Percentiles rank a stretch among this genome's conserved stretches.
Evolutionary conservation across 2,888 invertebrate genomes (phyloP).

Genomic region (Drosophila pseudotalamancana): DNA sequence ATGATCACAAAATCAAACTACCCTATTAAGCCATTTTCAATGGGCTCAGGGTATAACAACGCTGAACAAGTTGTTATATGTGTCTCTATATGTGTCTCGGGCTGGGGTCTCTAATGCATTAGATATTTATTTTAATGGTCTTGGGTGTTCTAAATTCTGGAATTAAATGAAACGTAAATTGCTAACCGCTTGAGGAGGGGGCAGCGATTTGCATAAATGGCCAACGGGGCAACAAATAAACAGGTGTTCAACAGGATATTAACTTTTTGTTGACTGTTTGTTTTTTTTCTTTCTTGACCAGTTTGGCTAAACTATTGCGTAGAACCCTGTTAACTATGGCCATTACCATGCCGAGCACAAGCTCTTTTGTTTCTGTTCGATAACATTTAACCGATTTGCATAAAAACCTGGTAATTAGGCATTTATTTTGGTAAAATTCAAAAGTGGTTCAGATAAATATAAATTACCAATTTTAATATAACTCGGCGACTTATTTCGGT

Average conservation of each 20-base stretch:
- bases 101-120: conserved; percentile 41
- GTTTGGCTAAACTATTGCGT: conserved; percentile 63
- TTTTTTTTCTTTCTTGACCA: conserved; percentile 1
- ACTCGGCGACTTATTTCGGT: conserved; percentile 10
- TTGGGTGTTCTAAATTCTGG: conserved; percentile 69
- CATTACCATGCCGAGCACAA: conserved; percentile 59
- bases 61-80: conserved; percentile 48
- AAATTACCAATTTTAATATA: conserved; percentile 8
- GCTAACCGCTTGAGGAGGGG: conserved; percentile 38
- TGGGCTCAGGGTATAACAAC: no score
- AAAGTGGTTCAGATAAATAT: conserved; percentile 19
- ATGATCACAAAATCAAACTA: no score
- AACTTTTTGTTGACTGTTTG: conserved; percentile 35
- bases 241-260: conserved; percentile 77
- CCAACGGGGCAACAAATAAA: conserved; percentile 48
- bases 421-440: conserved; percentile 36
- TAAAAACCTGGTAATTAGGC: conserved; percentile 53
- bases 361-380: conserved; percentile 10
- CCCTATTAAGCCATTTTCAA: no score
- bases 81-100: conserved; percentile 18
- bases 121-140: conserved; percentile 63
- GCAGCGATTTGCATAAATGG: conserved; percentile 60
- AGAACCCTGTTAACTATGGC: conserved; percentile 29
- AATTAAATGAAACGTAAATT: conserved; percentile 69
- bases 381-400: conserved; percentile 49